These are phyloP conservation scores for Corythornis leucogaster DNA, from an alignment of 2,797 vertebrate species.

Conservation along the genomic window DNA sequence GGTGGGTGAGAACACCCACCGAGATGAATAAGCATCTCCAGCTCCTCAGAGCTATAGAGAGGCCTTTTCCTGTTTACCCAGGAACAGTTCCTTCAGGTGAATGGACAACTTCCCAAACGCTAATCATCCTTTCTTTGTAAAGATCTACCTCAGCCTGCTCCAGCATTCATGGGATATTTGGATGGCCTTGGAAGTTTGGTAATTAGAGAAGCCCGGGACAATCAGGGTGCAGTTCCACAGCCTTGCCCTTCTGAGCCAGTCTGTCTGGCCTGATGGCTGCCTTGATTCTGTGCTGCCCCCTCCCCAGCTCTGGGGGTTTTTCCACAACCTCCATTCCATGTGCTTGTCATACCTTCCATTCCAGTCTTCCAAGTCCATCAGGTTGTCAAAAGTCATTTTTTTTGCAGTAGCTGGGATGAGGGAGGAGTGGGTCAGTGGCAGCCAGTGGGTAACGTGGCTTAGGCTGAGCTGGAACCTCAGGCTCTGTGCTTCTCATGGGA, in stretches of 20 bases:
- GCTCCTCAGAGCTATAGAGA: neutral
- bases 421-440: neutral
- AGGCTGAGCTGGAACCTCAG: neutral
- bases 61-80: neutral
- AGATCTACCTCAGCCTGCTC: constrained; percentile 26
- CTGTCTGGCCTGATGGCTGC: neutral
- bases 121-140: neutral
- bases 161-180: neutral
- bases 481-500: neutral
- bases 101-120: neutral
- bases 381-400: neutral
- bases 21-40: constrained; percentile 48
- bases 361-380: neutral
- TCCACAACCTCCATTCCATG: neutral
- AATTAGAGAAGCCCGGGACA: constrained; percentile 11
- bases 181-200: constrained; percentile 40
- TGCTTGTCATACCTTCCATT: neutral
- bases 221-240: constrained; percentile 1
- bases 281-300: neutral
- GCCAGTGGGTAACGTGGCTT: neutral
- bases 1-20: constrained; percentile 31
- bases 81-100: neutral
- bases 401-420: neutral
- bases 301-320: neutral
- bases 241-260: neutral